These are phyloP conservation scores for Octonoba sinensis DNA, from an alignment of 2,888 invertebrate genomes.

Conservation along the genomic window DNA sequence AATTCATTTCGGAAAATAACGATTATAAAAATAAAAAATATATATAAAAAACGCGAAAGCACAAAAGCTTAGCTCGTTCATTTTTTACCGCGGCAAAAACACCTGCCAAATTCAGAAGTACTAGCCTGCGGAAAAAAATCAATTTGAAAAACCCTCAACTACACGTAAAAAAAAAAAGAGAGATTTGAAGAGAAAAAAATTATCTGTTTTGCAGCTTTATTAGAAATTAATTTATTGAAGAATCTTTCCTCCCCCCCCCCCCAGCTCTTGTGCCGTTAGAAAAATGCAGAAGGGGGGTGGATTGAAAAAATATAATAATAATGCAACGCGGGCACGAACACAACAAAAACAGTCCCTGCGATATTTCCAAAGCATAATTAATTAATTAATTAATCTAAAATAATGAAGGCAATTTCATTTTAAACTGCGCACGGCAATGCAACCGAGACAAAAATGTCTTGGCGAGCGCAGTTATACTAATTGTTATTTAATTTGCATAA, in stretches of 20 bases:
- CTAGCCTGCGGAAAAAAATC: slow-evolving; percentile 47
- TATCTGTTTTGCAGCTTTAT: slow-evolving; percentile 59
- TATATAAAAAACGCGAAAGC: slow-evolving; percentile 10
- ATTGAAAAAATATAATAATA: slow-evolving; percentile 30
- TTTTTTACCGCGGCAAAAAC: slow-evolving; percentile 59
- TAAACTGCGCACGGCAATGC: slow-evolving; percentile 47
- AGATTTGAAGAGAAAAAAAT: slow-evolving; percentile 46
- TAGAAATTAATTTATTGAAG: slow-evolving; percentile 63
- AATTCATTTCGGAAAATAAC: slow-evolving; percentile 53
- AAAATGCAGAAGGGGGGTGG: slow-evolving; percentile 34
- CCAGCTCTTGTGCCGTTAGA: slow-evolving; percentile 34
- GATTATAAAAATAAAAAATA: not conserved
- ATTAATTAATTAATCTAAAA: slow-evolving; percentile 65
- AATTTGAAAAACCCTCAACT: slow-evolving; percentile 53
- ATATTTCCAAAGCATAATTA: slow-evolving; percentile 63
- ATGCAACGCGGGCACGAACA: slow-evolving; percentile 38
- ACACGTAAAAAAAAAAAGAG: slow-evolving; percentile 34
- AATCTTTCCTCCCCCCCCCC: slow-evolving; percentile 16
- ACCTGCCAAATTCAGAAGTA: slow-evolving; percentile 63
- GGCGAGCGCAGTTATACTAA: slow-evolving; percentile 61
- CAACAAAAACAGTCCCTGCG: slow-evolving; percentile 46
- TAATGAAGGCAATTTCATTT: slow-evolving; percentile 64
- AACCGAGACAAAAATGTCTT: too few species aligned
- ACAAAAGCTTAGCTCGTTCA: slow-evolving; percentile 5
- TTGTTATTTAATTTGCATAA: slow-evolving; percentile 65